Evolutionary conservation across 2,113 vertebrate genomes (phyloP).

Genomic region (Illadopsis cleaveri): DNA sequence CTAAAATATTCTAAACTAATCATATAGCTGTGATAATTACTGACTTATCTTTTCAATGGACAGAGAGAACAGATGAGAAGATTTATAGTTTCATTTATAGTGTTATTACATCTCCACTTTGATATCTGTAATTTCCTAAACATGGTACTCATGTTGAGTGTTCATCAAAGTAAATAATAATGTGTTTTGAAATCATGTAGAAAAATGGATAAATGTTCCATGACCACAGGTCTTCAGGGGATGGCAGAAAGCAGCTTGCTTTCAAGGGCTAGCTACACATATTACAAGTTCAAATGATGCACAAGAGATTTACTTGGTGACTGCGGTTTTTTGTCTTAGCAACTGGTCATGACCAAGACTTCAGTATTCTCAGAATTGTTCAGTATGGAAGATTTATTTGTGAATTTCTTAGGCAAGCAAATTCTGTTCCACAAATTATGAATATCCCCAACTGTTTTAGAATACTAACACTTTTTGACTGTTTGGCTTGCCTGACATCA

Average conservation of each 20-base stretch:
- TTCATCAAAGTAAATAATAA: slow-evolving; percentile 56
- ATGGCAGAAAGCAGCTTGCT: slow-evolving; percentile 39
- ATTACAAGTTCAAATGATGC: slow-evolving; percentile 34
- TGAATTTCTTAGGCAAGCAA: slow-evolving; percentile 2
- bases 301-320: slow-evolving; percentile 55
- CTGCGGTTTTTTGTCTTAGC: slow-evolving; percentile 35
- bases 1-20: slow-evolving; percentile 15
- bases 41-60: background rate
- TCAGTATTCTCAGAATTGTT: background rate
- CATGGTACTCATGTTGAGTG: background rate
- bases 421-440: background rate
- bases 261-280: slow-evolving; percentile 38
- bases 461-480: background rate
- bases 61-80: background rate
- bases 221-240: slow-evolving; percentile 61
- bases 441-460: background rate
- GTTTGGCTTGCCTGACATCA: background rate
- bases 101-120: slow-evolving; percentile 20
- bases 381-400: background rate
- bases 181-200: slow-evolving; percentile 44
- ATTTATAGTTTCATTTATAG: slow-evolving; percentile 17
- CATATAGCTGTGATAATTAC: slow-evolving; percentile 14
- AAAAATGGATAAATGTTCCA: slow-evolving; percentile 63
- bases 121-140: slow-evolving; percentile 41
- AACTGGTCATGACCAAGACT: slow-evolving; percentile 1